Evolutionary conservation across 2,888 invertebrate genomes (phyloP).

Genomic region (Acanthococcus lagerstroemiae): DNA sequence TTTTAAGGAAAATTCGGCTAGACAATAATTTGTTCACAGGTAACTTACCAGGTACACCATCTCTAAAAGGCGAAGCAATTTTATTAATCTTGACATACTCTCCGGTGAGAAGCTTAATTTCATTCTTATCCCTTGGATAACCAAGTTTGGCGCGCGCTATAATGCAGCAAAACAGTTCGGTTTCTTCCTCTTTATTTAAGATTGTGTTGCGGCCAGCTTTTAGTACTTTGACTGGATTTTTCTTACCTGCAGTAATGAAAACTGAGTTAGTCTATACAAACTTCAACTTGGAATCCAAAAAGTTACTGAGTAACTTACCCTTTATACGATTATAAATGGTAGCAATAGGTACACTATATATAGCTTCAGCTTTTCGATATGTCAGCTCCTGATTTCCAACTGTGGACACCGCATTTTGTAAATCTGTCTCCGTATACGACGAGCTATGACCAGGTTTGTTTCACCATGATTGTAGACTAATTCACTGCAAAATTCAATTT

Average conservation of each 20-base stretch:
- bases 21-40: too few species aligned
- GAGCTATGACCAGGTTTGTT: too few species aligned
- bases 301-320: background rate
- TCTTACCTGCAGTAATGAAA: background rate
- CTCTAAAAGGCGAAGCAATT: background rate
- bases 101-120: background rate
- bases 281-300: background rate
- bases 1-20: too few species aligned
- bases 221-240: background rate
- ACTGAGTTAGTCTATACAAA: background rate
- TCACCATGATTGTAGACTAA: too few species aligned
- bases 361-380: too few species aligned
- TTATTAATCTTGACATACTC: background rate
- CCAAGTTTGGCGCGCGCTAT: background rate
- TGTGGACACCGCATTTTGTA: too few species aligned
- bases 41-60: background rate
- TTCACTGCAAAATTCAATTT: too few species aligned
- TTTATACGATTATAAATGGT: background rate
- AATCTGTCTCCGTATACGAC: too few species aligned
- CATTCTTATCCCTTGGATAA: background rate
- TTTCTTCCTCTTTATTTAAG: background rate
- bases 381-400: too few species aligned
- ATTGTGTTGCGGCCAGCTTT: background rate
- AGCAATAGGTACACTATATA: too few species aligned
- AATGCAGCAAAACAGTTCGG: background rate